Evolutionary conservation across 35 echinoderm and acorn worm species (phyloP), one percentile per base, ranked within the genome.

Genomic region (Amphiura filiformis): DNA sequence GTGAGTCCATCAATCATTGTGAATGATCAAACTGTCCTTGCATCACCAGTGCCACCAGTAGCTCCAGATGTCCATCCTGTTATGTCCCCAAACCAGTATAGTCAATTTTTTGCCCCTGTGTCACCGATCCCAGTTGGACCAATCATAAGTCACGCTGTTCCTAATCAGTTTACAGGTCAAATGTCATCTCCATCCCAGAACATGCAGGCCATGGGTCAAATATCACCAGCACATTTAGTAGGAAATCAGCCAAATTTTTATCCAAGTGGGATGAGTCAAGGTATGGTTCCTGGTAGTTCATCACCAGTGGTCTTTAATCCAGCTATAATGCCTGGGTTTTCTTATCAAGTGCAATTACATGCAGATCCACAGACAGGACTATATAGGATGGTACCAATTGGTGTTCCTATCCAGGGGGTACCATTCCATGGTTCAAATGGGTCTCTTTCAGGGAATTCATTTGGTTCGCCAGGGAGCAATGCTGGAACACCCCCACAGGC

Each of bases 291-390:
- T 52, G n/a, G 14, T 32, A 82, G 52, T 79, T 32, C 47, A 44
- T 49, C 31, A 35, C 28, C 32, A 37, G 61, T n/a, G 26, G 61
- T 70, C 26, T 70, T 70, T 23, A 70, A 70, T 70, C 56, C 70
- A 31, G 40, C 38, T 84, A 31, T 37, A 77, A 57, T 81, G 33
- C 82, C 81, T 44, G 90, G 84, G 44, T 91, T 94, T 42, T 86
- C 95, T 34, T 84, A 91, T 34, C 92, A 94, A 79, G 91, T 97
- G 5, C 91, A 93, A 18, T 84, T 97, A 35, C 92, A 94, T 15
- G 92, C 91, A 85, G 95, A 97, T 56, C 95, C 95, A 23, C 56
- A 91, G 18, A 97, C 95, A 65, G 95, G 95, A n/a, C 82, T 97
- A 13, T 97, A 91, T 56, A 57, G 89, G 1, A 89, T 97, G 56